Evolutionary conservation across 2,888 invertebrate species (phyloP).

Genomic region (Augiades crinisus): DNA sequence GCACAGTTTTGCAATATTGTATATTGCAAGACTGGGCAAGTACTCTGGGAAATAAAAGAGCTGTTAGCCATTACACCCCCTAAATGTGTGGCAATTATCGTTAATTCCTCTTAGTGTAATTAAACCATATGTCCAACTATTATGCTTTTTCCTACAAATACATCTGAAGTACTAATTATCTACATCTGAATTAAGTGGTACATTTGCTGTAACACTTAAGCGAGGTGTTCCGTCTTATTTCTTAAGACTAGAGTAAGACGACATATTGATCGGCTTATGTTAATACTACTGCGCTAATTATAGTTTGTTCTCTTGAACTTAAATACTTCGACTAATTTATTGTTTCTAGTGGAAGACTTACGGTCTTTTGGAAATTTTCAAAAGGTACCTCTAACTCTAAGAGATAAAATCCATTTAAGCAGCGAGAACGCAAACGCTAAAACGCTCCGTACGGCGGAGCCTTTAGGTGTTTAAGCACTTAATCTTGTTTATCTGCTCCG

Average conservation of each 20-base stretch:
- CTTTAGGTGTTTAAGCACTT: slow-evolving; percentile 43
- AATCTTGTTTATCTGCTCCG: slow-evolving; percentile 58
- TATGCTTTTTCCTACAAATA: not conserved
- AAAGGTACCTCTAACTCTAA: too few species aligned
- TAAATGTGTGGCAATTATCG: slow-evolving; percentile 22
- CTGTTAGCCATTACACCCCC: slow-evolving; percentile 10
- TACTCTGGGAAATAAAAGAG: slow-evolving; percentile 7
- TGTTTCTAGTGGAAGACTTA: too few species aligned
- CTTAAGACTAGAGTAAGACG: too few species aligned
- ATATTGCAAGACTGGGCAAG: not conserved
- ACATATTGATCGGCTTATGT: too few species aligned
- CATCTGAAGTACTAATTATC: too few species aligned
- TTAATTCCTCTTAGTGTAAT: slow-evolving; percentile 12
- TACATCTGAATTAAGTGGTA: not conserved
- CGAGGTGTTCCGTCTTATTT: too few species aligned
- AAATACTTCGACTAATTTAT: too few species aligned
- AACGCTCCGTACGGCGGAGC: slow-evolving; percentile 33
- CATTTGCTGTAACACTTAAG: not conserved
- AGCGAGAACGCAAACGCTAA: not conserved
- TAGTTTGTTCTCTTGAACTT: too few species aligned
- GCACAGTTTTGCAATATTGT: too few species aligned
- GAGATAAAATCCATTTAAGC: slow-evolving; percentile 15
- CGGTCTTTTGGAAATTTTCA: too few species aligned
- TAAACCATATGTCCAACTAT: slow-evolving; percentile 5
- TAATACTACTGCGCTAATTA: too few species aligned